Evolutionary conservation across 2,113 vertebrate genomes (phyloP).

Genomic region (Cynoglossus semilaevis): DNA sequence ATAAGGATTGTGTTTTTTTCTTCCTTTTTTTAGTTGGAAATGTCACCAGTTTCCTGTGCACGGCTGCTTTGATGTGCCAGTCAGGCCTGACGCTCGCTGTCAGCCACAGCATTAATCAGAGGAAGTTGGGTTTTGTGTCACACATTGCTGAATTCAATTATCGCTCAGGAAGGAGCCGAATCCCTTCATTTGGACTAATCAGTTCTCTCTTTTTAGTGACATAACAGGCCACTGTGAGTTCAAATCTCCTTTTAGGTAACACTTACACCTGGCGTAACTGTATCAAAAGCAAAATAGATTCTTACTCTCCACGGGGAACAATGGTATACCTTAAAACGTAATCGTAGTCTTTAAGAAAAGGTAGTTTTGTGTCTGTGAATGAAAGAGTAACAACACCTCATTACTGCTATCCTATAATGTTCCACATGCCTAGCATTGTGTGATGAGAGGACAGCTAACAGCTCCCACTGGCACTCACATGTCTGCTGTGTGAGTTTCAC

Average conservation of each 20-base stretch:
- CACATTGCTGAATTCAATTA: conserved; percentile 39
- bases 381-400: neutral
- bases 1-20: conserved; percentile 33
- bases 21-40: conserved; percentile 32
- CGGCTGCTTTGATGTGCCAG: conserved; percentile 62
- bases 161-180: conserved; percentile 27
- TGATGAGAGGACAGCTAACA: conserved; percentile 22
- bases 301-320: conserved; percentile 9
- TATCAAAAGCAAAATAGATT: conserved; percentile 26
- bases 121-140: conserved; percentile 37
- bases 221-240: conserved; percentile 24
- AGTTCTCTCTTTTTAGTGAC: conserved; percentile 41
- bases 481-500: conserved; percentile 1
- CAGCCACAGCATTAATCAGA: conserved; percentile 53
- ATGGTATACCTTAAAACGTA: neutral
- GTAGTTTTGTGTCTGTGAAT: conserved; percentile 1
- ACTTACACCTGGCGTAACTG: conserved; percentile 18
- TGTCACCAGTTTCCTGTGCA: conserved; percentile 51
- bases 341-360: neutral
- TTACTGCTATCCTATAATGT: neutral
- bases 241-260: conserved; percentile 20
- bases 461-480: conserved; percentile 22
- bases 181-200: conserved; percentile 49
- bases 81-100: conserved; percentile 47
- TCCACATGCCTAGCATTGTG: conserved; percentile 7